A percentile compares a stretch with the other conserved stretches of the same genome.
Conservation (phyloP, 1,140 invertebrate species). For the Andrena cerasifolii region DNA sequence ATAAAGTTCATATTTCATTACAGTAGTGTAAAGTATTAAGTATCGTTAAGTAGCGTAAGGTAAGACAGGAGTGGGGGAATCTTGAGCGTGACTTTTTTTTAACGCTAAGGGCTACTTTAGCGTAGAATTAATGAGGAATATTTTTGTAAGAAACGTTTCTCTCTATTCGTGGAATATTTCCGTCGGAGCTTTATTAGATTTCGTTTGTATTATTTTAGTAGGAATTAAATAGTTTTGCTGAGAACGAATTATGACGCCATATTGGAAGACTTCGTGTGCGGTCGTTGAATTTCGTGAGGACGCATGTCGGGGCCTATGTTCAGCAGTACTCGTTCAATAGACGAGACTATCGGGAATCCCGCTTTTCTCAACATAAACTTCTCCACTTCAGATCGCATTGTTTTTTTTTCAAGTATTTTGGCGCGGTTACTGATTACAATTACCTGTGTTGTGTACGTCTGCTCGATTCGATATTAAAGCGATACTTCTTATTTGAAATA, state of each 20-base stretch:
- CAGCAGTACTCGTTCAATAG: slow-evolving; percentile 50
- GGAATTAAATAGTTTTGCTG: slow-evolving; percentile 10
- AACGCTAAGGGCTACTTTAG: neutral
- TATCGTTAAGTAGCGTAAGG: slow-evolving; percentile 1
- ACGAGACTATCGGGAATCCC: slow-evolving; percentile 30
- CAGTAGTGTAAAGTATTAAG: neutral
- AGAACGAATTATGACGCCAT: slow-evolving; percentile 35
- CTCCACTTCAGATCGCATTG: slow-evolving; percentile 2
- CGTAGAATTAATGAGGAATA: neutral
- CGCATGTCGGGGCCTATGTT: slow-evolving; percentile 55
- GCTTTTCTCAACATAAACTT: slow-evolving; percentile 24
- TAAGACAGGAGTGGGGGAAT: neutral
- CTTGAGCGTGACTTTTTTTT: slow-evolving; percentile 3
- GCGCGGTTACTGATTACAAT: neutral
- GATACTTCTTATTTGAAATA: neutral
- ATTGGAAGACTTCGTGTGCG: slow-evolving; percentile 40
- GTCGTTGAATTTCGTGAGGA: slow-evolving; percentile 48
- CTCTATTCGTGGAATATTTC: neutral
- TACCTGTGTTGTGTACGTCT: slow-evolving; percentile 15
- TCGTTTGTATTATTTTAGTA: neutral
- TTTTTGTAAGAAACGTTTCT: neutral
- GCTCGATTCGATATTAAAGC: slow-evolving; percentile 6
- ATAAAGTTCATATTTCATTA: neutral
- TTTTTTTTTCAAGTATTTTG: neutral
- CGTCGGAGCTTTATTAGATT: neutral